These are phyloP conservation scores for Xylocopa sonorina DNA, from an alignment of 1,140 invertebrate genomes.

Conservation along the genomic window DNA sequence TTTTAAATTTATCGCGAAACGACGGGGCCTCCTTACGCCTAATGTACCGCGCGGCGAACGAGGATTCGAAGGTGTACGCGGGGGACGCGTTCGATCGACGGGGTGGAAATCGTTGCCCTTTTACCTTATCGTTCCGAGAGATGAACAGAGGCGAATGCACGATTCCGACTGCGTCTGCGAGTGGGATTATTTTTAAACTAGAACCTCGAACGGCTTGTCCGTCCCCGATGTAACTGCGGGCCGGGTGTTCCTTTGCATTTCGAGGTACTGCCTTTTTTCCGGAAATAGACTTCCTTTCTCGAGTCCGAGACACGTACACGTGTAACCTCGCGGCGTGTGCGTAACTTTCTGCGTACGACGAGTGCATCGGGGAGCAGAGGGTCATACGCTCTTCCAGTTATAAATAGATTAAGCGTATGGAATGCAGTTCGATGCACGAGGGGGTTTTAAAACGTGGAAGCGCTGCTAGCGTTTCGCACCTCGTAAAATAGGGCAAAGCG, in stretches of 20 bases:
- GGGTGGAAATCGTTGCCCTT: background rate
- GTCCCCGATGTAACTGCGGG: background rate
- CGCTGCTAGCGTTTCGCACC: slow-evolving; percentile 28
- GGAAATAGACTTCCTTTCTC: slow-evolving; percentile 66
- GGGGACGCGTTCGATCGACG: slow-evolving; percentile 28
- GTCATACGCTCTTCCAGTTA: slow-evolving; percentile 48
- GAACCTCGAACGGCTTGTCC: background rate
- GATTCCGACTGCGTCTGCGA: background rate
- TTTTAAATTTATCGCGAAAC: slow-evolving; percentile 61
- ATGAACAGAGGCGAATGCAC: background rate
- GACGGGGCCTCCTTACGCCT: slow-evolving; percentile 18
- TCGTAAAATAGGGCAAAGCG: slow-evolving; percentile 38
- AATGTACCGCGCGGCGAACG: slow-evolving; percentile 38
- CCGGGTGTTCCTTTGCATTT: slow-evolving; percentile 13
- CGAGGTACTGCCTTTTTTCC: slow-evolving; percentile 54
- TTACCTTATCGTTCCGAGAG: background rate
- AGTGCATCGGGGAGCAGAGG: slow-evolving; percentile 20
- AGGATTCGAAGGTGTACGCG: background rate
- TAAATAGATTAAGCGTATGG: slow-evolving; percentile 71
- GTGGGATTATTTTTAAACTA: slow-evolving; percentile 8
- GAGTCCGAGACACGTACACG: background rate
- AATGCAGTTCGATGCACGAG: slow-evolving; percentile 69
- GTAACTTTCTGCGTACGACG: slow-evolving; percentile 1
- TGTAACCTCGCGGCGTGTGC: too few relatives aligned
- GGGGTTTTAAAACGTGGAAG: slow-evolving; percentile 59